These are phyloP conservation scores for Iselma pallidipennis DNA, from an alignment of 2,888 invertebrate genomes.

Conservation along the genomic window DNA sequence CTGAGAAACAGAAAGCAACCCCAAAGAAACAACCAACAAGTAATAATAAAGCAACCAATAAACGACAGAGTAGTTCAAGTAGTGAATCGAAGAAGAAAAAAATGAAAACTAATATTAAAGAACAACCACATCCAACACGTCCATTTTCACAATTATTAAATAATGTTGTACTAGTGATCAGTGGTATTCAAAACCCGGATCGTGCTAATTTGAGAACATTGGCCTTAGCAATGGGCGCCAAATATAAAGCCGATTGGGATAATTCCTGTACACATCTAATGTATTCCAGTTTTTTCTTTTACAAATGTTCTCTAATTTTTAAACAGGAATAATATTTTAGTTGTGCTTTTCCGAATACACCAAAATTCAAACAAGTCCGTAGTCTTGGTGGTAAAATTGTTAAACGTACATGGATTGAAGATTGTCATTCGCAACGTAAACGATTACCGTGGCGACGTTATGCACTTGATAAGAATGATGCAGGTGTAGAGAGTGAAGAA, in stretches of 20 bases:
- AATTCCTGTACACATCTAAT: conserved; percentile 80
- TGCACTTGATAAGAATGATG: conserved; percentile 60
- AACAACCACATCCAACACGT: conserved; percentile 37
- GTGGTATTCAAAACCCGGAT: conserved; percentile 85
- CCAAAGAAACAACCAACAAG: conserved; percentile 40
- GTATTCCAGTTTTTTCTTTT: conserved; percentile 60
- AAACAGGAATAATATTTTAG: conserved; percentile 57
- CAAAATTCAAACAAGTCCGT: conserved; percentile 77
- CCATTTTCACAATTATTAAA: conserved; percentile 65
- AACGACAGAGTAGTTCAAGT: conserved; percentile 4
- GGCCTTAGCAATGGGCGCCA: conserved; percentile 78
- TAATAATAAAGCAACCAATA: conserved; percentile 9
- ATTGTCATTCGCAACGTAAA: conserved; percentile 64
- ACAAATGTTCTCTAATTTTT: not conserved
- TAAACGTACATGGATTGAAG: conserved; percentile 74
- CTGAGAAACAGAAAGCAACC: conserved; percentile 49
- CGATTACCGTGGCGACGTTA: conserved; percentile 68
- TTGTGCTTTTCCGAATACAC: conserved; percentile 88
- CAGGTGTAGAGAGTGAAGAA: conserved; percentile 58
- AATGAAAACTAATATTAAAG: conserved; percentile 27
- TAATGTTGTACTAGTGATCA: conserved; percentile 77
- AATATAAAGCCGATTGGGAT: conserved; percentile 77
- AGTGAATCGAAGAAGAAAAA: conserved; percentile 28
- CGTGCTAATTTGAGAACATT: conserved; percentile 68
- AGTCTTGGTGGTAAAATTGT: conserved; percentile 69